phyloP scores from a whole-genome alignment of 2,888 invertebrate species.

The Cephus rjabovi region DNA sequence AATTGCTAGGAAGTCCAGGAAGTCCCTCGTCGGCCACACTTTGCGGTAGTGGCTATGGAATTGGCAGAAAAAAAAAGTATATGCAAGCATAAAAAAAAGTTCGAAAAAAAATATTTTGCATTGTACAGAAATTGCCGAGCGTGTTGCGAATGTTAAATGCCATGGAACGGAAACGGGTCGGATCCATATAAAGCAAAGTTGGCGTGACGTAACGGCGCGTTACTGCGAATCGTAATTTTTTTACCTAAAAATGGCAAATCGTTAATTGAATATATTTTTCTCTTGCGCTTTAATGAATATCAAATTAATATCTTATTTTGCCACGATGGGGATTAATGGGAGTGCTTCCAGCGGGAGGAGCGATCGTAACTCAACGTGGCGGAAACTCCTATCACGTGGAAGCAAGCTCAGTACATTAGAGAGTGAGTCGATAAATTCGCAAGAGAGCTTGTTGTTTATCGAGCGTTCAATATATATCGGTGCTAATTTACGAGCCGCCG shows the following conservation, averaged over 20 bases:
- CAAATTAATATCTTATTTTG: not conserved
- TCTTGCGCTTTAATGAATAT: not conserved
- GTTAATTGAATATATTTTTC: not conserved
- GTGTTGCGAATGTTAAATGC: not conserved
- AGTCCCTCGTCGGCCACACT: not conserved
- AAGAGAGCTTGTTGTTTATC: not conserved
- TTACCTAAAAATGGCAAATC: not conserved
- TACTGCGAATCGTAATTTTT: not conserved
- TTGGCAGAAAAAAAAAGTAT: not conserved
- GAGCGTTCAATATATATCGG: not conserved
- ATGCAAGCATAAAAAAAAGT: not conserved
- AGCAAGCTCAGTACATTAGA: conserved; percentile 20
- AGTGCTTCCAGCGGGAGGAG: not conserved
- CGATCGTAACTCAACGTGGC: conserved; percentile 13
- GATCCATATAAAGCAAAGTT: not conserved
- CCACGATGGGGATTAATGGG: not conserved
- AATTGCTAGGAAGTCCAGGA: conserved; percentile 15
- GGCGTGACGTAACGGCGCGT: not conserved
- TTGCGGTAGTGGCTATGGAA: not conserved
- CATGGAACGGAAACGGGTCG: not conserved
- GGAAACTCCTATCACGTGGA: conserved; percentile 30
- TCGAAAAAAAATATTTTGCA: not conserved
- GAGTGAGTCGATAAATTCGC: not conserved
- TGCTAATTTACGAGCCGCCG: not conserved
- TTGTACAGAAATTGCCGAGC: not conserved